Conservation (phyloP, 2,888 invertebrate genomes). For the Halictus quadricinctus region DNA sequence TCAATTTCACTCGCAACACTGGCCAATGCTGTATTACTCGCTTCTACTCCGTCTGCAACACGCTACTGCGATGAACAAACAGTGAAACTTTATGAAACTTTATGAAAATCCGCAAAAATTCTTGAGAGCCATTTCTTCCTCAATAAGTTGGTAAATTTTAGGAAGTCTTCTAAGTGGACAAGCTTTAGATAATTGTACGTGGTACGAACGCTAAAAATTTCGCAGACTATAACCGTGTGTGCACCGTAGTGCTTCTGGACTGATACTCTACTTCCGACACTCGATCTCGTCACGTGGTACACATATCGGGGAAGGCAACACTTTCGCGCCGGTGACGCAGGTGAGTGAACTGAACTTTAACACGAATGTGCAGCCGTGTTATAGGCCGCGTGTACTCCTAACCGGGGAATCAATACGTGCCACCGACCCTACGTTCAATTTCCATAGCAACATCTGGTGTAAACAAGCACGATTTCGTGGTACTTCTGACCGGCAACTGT, state of each 20-base stretch:
- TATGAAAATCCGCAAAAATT: neutral
- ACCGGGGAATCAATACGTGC: constrained; percentile 64
- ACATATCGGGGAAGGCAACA: neutral
- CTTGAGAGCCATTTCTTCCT: neutral
- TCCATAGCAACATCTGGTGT: constrained; percentile 79
- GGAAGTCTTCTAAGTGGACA: neutral
- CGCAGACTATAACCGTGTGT: neutral
- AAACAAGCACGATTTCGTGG: constrained; percentile 69
- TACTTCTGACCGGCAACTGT: neutral
- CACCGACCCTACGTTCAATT: constrained; percentile 67
- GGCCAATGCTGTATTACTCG: neutral
- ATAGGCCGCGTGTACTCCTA: constrained; percentile 29
- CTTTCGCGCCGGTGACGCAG: constrained; percentile 41
- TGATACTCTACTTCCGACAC: neutral
- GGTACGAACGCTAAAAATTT: neutral
- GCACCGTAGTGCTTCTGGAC: neutral
- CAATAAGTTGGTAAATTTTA: neutral
- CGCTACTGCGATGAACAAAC: neutral
- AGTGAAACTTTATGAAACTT: neutral
- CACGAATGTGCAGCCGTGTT: constrained; percentile 53
- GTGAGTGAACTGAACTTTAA: constrained; percentile 63
- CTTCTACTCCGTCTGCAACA: neutral
- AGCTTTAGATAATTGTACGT: neutral
- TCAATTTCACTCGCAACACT: neutral
- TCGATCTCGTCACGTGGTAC: constrained; percentile 29